phyloP scores from a whole-genome alignment of 2,113 vertebrate species.

The Indri indri region DNA sequence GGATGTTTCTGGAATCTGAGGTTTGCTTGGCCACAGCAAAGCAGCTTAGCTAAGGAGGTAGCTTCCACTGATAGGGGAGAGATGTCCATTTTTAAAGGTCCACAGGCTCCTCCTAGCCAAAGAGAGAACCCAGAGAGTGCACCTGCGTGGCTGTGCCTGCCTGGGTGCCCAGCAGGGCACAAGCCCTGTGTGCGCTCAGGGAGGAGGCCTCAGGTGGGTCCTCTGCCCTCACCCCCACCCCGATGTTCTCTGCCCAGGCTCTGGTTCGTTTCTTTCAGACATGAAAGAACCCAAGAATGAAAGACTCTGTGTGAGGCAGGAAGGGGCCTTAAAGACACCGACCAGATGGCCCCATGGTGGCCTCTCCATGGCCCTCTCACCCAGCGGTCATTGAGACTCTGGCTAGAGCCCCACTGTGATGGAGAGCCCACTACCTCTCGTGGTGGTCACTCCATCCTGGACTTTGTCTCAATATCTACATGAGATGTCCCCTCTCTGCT shows the following conservation, averaged over 20 bases:
- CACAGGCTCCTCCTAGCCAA: neutral
- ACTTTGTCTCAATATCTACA: neutral
- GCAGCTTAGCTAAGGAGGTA: neutral
- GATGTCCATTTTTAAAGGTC: neutral
- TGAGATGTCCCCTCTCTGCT: neutral
- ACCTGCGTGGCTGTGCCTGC: neutral
- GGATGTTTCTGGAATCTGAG: neutral
- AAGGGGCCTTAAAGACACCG: neutral
- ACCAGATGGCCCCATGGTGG: neutral
- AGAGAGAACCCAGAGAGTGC: neutral
- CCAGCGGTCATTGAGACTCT: too few relatives aligned
- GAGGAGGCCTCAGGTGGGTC: neutral
- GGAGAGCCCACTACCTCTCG: neutral
- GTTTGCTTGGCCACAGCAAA: neutral
- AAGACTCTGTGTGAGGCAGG: neutral
- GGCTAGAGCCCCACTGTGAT: neutral
- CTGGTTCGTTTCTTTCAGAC: neutral
- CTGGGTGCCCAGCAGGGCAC: neutral
- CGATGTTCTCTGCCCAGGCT: neutral
- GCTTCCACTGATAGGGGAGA: neutral
- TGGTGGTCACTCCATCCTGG: accelerated
- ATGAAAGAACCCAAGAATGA: neutral
- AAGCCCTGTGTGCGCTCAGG: neutral
- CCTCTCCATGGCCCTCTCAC: neutral
- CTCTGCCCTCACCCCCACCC: neutral